Base-by-base conservation (phyloP, 2,888 invertebrate species). In the Epicampocera succincta region DNA sequence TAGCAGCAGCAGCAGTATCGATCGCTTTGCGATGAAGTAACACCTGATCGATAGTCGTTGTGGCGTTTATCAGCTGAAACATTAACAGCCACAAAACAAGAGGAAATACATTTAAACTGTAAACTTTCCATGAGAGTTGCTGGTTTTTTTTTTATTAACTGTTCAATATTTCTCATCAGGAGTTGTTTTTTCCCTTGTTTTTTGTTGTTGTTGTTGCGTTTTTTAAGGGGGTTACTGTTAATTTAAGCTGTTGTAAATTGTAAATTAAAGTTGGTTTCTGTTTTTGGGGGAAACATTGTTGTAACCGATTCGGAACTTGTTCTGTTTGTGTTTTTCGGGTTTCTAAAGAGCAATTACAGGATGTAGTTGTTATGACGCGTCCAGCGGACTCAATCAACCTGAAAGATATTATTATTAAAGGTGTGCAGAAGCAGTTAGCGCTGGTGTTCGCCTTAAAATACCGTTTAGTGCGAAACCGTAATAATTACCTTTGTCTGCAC, bases 31-130 rank as follows among this genome's bases (percentile, higher is more conserved):
- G n/a, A 2, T 21, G 33, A 63, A 75, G 56, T 71, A 78, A 82
- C 82, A 82, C 82, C 82, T 82, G 82, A 82, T 78, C 78, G 50
- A 66, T 76, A 50, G 61, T 72, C 76, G 72, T 44, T 68, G 60
- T n/a, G n/a, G 19, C 3, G n/a, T 38, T 77, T 71, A 63, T 46
- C 61, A 71, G 63, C 25, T 50, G 3, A 6, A 68, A 54, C 3
- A 52, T 48, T 38, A 33, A 46, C 40, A 44, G 12, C 42, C 17
- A 29, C 33, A 50, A 4, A 42, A 61, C 13, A 40, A 63, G 63
- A 73, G 76, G 81, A 81, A 77, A 63, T 63, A 15, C 3, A 6
- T 58, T 68, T 72, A 61, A 72, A 76, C 63, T 68, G 61, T 56
- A 68, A 76, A 80, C 61, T 76, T 76, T 76, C 61, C 60, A 68